A percentile compares a stretch with the other conserved stretches of the same genome.
phyloP scores from a whole-genome alignment of 2,797 vertebrate genomes.

The Acipenser oxyrinchus region DNA sequence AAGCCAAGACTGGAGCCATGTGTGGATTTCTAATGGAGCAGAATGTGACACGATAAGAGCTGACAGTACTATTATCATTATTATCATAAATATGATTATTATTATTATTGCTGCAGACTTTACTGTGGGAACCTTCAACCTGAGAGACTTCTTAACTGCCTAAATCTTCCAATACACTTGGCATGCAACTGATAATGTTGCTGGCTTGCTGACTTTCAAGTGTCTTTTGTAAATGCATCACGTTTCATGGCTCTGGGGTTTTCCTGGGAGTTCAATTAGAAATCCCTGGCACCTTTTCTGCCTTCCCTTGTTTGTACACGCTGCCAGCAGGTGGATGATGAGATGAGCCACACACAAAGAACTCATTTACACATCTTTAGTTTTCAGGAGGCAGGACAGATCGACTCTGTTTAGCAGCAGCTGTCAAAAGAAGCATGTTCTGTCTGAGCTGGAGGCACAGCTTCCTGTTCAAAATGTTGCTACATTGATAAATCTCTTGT shows the following conservation, averaged over 20 bases:
- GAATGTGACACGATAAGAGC: too few species aligned
- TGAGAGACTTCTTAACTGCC: constrained; percentile 3
- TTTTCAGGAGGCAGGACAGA: too few species aligned
- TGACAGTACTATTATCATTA: background rate
- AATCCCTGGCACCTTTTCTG: constrained; percentile 20
- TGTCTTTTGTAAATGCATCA: constrained; percentile 30
- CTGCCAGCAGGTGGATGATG: background rate
- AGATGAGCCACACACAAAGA: background rate
- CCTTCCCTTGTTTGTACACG: constrained; percentile 10
- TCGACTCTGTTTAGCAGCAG: too few species aligned
- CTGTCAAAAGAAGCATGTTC: too few species aligned
- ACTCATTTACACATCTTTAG: background rate
- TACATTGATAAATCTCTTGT: too few species aligned
- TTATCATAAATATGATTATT: background rate
- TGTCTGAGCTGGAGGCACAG: too few species aligned
- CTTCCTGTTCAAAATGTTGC: too few species aligned
- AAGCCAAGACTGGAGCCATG: too few species aligned
- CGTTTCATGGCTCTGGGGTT: constrained; percentile 22
- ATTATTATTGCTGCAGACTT: background rate
- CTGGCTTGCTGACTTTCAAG: constrained; percentile 16
- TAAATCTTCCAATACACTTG: constrained; percentile 3
- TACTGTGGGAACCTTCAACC: constrained; percentile 16
- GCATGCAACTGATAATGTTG: constrained; percentile 19
- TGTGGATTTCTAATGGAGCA: too few species aligned
- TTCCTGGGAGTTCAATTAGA: constrained; percentile 37